phyloP scores from a whole-genome alignment of 64 coral and sea anemone species.

The Actinia tenebrosa region DNA sequence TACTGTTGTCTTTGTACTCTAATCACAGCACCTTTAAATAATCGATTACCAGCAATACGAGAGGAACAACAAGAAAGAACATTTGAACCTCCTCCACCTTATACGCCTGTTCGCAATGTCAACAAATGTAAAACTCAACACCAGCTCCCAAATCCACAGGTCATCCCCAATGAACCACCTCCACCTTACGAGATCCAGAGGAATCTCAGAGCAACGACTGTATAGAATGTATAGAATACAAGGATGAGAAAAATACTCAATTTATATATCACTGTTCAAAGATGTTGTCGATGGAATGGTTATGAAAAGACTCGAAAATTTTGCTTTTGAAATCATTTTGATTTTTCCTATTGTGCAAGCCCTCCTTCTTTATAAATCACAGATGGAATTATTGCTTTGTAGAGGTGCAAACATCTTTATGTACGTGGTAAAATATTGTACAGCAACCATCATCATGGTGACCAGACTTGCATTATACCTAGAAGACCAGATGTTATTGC shows the following conservation, averaged over 20 bases:
- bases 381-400: neutral
- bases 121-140: conserved; percentile 24
- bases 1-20: neutral
- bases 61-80: conserved; percentile 59
- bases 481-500: neutral
- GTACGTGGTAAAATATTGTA: neutral
- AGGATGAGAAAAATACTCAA: neutral
- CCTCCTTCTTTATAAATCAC: too few relatives aligned
- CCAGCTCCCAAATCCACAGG: neutral
- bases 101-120: conserved; percentile 55
- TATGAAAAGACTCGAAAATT: neutral
- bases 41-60: conserved; percentile 49
- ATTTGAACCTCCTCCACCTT: conserved; percentile 84
- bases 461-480: neutral
- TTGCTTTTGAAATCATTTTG: too few relatives aligned
- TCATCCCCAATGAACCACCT: conserved; percentile 82
- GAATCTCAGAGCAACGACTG: conserved; percentile 67
- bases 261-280: neutral
- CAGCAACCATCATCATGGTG: neutral
- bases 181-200: conserved; percentile 77
- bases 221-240: conserved; percentile 68
- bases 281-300: neutral
- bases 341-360: too few relatives aligned
- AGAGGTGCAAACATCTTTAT: neutral
- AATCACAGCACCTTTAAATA: conserved; percentile 65